Evolutionary conservation across 92 coral and sea anemone species (phyloP).

Genomic region (Parazoanthus swiftii): DNA sequence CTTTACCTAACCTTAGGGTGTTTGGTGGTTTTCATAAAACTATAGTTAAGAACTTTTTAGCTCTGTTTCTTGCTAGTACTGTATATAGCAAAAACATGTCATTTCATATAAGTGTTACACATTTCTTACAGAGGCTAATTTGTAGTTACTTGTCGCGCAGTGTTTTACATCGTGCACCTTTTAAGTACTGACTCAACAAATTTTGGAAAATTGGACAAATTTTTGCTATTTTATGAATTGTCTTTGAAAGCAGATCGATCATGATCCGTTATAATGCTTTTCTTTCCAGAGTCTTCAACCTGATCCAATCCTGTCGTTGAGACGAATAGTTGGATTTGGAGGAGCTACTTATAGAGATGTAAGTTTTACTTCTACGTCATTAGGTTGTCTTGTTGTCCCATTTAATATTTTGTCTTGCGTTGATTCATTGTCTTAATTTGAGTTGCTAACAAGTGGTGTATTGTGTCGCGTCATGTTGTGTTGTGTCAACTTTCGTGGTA

Average conservation of each 20-base stretch:
- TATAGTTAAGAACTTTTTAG: too few species aligned
- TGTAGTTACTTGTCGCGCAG: background rate
- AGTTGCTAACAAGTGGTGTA: background rate
- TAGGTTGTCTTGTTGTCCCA: background rate
- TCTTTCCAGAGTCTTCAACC: conserved; percentile 84
- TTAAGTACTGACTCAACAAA: background rate
- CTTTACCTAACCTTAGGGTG: too few species aligned
- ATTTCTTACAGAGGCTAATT: background rate
- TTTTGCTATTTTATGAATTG: too few species aligned
- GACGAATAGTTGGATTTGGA: conserved; percentile 95
- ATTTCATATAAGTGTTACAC: background rate
- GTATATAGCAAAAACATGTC: too few species aligned
- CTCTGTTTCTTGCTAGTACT: too few species aligned
- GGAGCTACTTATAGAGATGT: conserved; percentile 95
- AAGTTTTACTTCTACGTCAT: background rate
- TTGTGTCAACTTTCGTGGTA: background rate
- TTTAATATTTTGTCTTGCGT: background rate
- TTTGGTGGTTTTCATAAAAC: too few species aligned
- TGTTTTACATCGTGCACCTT: background rate
- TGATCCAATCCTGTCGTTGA: conserved; percentile 89
- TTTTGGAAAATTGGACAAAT: too few species aligned
- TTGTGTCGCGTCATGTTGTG: background rate
- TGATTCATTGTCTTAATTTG: background rate
- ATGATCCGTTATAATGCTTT: background rate
- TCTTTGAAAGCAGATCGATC: too few species aligned